phyloP scores from a whole-genome alignment of 1,140 invertebrate species.

The Propsilocerus akamusi region DNA sequence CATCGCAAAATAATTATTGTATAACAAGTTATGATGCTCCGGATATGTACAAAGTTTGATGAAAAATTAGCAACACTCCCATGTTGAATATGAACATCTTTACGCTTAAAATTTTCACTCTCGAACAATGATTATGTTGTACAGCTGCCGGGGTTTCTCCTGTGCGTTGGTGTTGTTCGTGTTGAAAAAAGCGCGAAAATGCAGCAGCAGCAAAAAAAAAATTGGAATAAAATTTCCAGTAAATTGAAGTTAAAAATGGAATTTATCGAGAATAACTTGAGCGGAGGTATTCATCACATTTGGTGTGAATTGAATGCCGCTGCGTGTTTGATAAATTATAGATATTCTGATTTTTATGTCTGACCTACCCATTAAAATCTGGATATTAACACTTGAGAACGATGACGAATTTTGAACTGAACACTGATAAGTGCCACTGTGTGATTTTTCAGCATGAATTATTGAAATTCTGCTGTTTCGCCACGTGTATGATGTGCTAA shows the following conservation, averaged over 20 bases:
- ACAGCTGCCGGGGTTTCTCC: constrained; percentile 25
- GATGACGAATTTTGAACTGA: constrained; percentile 20
- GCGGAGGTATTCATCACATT: not conserved
- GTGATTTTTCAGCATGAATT: constrained; percentile 19
- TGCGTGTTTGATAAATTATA: not conserved
- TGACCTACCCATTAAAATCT: constrained; percentile 23
- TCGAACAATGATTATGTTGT: constrained; percentile 14
- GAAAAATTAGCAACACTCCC: not conserved
- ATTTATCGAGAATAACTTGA: too few relatives aligned
- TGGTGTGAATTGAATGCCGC: not conserved
- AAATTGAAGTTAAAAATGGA: not conserved
- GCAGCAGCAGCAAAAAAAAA: not conserved
- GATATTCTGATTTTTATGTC: not conserved
- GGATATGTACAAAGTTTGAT: too few relatives aligned
- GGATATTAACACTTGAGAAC: constrained; percentile 24
- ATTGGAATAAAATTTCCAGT: constrained; percentile 3
- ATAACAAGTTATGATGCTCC: too few relatives aligned
- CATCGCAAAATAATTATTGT: too few relatives aligned
- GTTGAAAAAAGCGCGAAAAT: too few relatives aligned
- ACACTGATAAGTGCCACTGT: constrained; percentile 25
- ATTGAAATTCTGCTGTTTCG: constrained; percentile 21
- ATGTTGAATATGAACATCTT: not conserved
- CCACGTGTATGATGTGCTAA: constrained; percentile 21
- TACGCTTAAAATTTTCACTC: not conserved
- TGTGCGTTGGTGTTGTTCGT: too few relatives aligned